Conservation (phyloP, 2,888 invertebrate species). For the Stenotaenia linearis region DNA sequence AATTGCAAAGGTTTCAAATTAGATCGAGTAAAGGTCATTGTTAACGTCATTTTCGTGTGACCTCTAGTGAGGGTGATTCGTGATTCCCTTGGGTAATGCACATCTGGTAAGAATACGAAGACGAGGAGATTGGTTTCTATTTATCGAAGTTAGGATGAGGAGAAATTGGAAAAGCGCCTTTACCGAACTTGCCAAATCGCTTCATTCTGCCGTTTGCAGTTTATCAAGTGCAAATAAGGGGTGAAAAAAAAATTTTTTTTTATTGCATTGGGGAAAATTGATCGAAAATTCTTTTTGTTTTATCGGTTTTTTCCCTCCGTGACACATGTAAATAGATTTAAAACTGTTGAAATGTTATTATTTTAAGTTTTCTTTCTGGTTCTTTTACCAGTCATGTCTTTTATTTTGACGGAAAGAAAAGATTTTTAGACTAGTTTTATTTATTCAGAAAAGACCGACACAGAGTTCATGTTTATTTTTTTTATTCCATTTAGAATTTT, state of each 20-base stretch:
- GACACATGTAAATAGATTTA: neutral
- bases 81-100: neutral
- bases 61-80: neutral
- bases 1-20: neutral
- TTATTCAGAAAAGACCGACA: too few relatives aligned
- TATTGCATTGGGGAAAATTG: too few relatives aligned
- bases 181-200: neutral
- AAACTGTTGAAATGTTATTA: too few relatives aligned
- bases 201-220: neutral
- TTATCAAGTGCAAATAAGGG: neutral
- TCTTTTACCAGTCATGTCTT: too few relatives aligned
- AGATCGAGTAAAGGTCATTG: neutral
- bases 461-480: too few relatives aligned
- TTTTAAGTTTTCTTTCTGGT: too few relatives aligned
- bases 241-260: neutral
- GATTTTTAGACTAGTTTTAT: too few relatives aligned
- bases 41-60: neutral
- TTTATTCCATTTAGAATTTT: neutral
- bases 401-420: too few relatives aligned
- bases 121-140: neutral
- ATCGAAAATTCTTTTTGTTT: too few relatives aligned
- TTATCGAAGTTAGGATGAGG: neutral
- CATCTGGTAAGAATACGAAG: neutral
- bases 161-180: slow-evolving; percentile 4
- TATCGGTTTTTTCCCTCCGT: neutral